Base-by-base conservation (phyloP, 2,797 vertebrate species). In the Echeneis naucrates region DNA sequence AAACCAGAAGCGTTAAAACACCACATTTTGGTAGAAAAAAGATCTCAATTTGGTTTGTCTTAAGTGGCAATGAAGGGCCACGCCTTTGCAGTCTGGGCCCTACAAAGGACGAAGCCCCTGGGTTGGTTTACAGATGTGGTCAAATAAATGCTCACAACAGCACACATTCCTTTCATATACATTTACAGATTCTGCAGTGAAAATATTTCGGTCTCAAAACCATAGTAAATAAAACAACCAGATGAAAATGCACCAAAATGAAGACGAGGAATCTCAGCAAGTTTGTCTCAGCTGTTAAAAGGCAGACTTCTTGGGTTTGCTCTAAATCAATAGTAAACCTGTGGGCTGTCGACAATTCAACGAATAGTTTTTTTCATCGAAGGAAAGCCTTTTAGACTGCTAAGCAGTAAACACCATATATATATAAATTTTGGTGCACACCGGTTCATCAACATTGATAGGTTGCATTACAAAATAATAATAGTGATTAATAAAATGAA, bases 381-480 rank as follows among this genome's bases (percentile, higher is more conserved):
- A 50, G 42, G 48, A 57, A 53, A 64, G 30, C 65, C 32, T 80
- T 81, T 82, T 50, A 77, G 55, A n/a, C 63, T 11, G 32, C 67
- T 68, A 19, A 33, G 19, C 47, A 27, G 50, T 59, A 73, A 73
- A 82, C 45, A 71, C 21, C 57, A 56, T 76, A 54, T 75, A 85
- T n/a, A n/a, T n/a, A n/a, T n/a, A 72, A 70, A 59, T 55, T 17
- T 75, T 42, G 40, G 16, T 12, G 54, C 11, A 44, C 66, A 72
- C 57, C 44, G 27, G 40, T 69, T 54, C 51, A 62, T 52, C 12
- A 55, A 68, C 47, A 44, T 61, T 32, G 50, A 24, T 8, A 32
- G 2, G 23, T 11, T 35, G 32, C 37, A 23, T n/a, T n/a, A n/a
- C n/a, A n/a, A n/a, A n/a, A n/a, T n/a, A n/a, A n/a, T n/a, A n/a